These are phyloP conservation scores for Acanthaster planci DNA, from an alignment of 35 echinoderm and acorn worm genomes.

Conservation along the genomic window DNA sequence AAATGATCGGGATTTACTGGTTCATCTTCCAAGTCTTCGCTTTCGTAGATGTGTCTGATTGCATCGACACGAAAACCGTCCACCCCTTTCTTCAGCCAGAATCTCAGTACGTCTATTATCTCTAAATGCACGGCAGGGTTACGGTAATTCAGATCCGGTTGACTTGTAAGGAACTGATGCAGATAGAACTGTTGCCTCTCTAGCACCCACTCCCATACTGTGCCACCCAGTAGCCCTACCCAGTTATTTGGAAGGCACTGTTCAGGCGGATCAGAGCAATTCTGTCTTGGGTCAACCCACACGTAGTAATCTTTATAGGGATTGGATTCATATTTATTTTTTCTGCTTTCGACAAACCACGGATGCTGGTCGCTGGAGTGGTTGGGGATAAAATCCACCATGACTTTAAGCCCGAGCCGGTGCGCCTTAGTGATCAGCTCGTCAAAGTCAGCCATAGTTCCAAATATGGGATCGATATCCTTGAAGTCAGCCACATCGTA, in stretches of 20 bases:
- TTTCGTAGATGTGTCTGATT: conserved; percentile 73
- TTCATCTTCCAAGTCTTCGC: conserved; percentile 60
- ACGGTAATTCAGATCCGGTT: conserved; percentile 76
- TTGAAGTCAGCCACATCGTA: conserved; percentile 88
- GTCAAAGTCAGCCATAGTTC: conserved; percentile 82
- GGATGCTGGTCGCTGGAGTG: conserved; percentile 92
- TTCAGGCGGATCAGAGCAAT: conserved; percentile 27
- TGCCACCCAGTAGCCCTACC: conserved; percentile 78
- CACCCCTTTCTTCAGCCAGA: conserved; percentile 82
- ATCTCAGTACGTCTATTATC: conserved; percentile 46
- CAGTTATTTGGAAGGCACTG: conserved; percentile 85
- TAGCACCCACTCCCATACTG: conserved; percentile 73
- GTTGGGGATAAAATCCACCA: conserved; percentile 94
- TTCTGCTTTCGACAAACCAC: conserved; percentile 74
- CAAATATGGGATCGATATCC: conserved; percentile 81
- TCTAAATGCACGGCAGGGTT: conserved; percentile 60
- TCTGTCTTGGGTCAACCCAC: conserved; percentile 74
- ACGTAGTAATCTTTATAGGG: conserved; percentile 86
- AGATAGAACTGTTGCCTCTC: conserved; percentile 71
- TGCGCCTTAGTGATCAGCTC: conserved; percentile 56
- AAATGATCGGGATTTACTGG: conserved; percentile 68
- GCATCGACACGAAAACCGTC: conserved; percentile 88
- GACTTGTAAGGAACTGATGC: conserved; percentile 77
- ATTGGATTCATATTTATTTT: conserved; percentile 50
- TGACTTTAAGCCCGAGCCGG: conserved; percentile 56